Conservation (phyloP, 2,797 vertebrate species). For the Crenuchus spilurus region DNA sequence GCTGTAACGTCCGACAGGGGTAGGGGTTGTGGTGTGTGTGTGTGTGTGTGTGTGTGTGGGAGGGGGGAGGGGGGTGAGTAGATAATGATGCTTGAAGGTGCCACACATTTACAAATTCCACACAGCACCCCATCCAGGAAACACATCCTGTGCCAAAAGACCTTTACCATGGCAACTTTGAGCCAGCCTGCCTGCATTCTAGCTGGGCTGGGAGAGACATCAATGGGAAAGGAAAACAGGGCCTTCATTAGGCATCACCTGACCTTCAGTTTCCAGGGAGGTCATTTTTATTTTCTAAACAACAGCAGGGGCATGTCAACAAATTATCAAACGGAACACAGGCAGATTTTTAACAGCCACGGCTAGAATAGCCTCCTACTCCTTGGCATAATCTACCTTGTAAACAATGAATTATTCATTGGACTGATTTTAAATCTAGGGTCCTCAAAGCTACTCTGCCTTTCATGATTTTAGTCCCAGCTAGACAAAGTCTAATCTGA, state of each 20-base stretch:
- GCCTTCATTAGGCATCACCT: constrained; percentile 72
- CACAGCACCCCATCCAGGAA: constrained; percentile 57
- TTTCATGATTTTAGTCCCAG: constrained; percentile 34
- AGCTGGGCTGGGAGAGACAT: constrained; percentile 62
- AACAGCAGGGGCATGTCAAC: constrained; percentile 72
- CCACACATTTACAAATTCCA: constrained; percentile 56
- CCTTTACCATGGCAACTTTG: constrained; percentile 60
- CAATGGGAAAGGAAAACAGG: constrained; percentile 65
- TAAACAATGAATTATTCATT: constrained; percentile 78
- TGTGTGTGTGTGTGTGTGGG: constrained; percentile 1
- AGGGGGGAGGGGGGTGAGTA: constrained; percentile 5
- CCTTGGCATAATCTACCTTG: constrained; percentile 63
- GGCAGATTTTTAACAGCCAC: constrained; percentile 66
- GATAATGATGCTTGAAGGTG: constrained; percentile 60
- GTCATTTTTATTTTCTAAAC: constrained; percentile 72
- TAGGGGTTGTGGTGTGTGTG: no score
- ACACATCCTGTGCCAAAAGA: constrained; percentile 54
- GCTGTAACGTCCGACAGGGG: no score
- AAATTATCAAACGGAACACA: constrained; percentile 69
- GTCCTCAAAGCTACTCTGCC: constrained; percentile 38
- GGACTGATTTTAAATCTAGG: constrained; percentile 53
- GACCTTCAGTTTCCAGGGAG: constrained; percentile 69
- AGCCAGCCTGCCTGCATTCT: constrained; percentile 53
- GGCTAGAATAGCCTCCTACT: constrained; percentile 58
- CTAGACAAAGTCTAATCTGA: constrained; percentile 39